Evolutionary conservation across 2,113 vertebrate genomes (phyloP).

Genomic region (Syrmaticus mikado): DNA sequence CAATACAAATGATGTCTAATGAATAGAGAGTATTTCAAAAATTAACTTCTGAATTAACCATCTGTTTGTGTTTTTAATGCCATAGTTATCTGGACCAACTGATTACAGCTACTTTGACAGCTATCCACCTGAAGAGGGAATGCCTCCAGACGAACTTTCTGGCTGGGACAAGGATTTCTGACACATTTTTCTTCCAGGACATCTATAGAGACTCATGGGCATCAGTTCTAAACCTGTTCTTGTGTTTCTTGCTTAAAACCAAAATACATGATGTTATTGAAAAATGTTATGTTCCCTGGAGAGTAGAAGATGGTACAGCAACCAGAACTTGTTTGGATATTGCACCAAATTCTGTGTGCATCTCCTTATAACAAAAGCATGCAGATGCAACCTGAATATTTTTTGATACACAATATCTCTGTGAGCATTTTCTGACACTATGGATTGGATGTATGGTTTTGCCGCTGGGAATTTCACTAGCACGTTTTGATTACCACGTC

Average conservation of each 20-base stretch:
- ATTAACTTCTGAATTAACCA: not conserved
- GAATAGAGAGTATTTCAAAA: not conserved
- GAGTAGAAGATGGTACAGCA: not conserved
- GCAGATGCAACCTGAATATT: not conserved
- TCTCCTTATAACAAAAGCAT: not conserved
- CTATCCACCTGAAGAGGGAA: constrained; percentile 89
- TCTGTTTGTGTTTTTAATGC: constrained; percentile 21
- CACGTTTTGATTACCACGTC: not conserved
- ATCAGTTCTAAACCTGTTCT: not conserved
- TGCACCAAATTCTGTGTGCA: not conserved
- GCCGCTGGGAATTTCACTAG: not conserved
- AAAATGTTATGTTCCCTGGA: not conserved
- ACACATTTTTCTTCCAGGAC: constrained; percentile 5
- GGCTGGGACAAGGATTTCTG: constrained; percentile 96
- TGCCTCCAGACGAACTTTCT: constrained; percentile 91
- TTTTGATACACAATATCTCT: not conserved
- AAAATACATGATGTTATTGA: not conserved
- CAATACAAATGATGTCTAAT: not conserved
- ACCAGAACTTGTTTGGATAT: not conserved
- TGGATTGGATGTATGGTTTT: not conserved
- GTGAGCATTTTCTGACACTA: not conserved
- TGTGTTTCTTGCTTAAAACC: not conserved
- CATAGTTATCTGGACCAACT: constrained; percentile 86
- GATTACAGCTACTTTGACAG: constrained; percentile 93
- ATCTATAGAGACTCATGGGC: not conserved